Base-by-base conservation (phyloP, 2,113 vertebrate species). In the Raja brachyura region DNA sequence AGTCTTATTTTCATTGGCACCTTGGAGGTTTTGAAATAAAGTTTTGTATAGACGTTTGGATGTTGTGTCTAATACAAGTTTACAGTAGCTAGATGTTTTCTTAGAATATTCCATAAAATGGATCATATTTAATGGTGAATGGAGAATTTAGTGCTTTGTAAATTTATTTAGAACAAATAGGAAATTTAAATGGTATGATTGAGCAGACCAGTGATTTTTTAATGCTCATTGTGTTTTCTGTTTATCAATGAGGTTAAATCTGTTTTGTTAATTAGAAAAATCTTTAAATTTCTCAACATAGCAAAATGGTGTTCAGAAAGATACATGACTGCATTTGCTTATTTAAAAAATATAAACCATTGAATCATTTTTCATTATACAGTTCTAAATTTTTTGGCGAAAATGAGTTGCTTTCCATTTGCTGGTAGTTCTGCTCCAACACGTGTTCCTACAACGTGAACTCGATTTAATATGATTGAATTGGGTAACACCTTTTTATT, bases 71-170 rank as follows among this genome's bases (percentile, higher is more conserved):
- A 92, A 92, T 73, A 48, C 66, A 73, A n/a, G 66, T 92, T 73
- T 13, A 20, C 22, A 39, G 68, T 48, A 48, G 31, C 63, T 11
- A 70, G 33, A 48, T 48, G n/a, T 48, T 25, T 92, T 48, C 33
- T n/a, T 70, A 48, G 66, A 73, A 92, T 18, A 73, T 92, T 68
- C 13, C n/a, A 73, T 22, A 22, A 6, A 22, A 92, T 92, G 33
- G 0, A 14, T 68, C 48, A 22, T 73, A 92, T 73, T 25, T 66
- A 25, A 92, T 73, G 70, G 68, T 73, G 88, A 70, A 92, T 92
- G 68, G 66, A 73, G 88, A 92, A 70, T 90, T 90, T 66, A n/a
- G 16, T 90, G 63, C 66, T 33, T 90, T 90, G 88, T 20, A 66
- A 68, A 79, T 79, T 79, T 79, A 70, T 70, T 79, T 79, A 10